Evolutionary conservation across 2,113 vertebrate genomes (phyloP).

Genomic region (Orientallactaga bullata): DNA sequence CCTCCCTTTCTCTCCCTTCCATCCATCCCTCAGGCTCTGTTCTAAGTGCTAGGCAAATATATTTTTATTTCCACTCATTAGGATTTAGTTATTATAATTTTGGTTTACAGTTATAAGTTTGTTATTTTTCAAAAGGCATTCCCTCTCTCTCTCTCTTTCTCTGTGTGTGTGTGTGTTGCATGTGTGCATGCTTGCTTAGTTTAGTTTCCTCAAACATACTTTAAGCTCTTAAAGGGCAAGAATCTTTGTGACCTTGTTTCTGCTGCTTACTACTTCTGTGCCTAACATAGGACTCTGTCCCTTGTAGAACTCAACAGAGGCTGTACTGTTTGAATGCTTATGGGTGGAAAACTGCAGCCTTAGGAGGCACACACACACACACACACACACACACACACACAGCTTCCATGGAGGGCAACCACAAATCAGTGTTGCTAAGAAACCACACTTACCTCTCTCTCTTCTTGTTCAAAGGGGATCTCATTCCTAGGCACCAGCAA

Average conservation of each 20-base stretch:
- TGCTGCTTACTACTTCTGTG: neutral
- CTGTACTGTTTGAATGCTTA: neutral
- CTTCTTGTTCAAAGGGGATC: slow-evolving; percentile 90
- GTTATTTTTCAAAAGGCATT: neutral
- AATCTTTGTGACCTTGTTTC: neutral
- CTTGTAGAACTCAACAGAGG: neutral
- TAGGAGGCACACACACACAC: neutral
- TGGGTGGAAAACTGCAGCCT: neutral
- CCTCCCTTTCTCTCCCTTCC: neutral
- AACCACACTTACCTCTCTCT: neutral
- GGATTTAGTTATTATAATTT: neutral
- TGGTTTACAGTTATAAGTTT: slow-evolving; percentile 13
- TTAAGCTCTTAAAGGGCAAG: neutral
- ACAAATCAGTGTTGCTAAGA: neutral
- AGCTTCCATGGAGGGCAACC: neutral
- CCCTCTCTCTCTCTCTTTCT: no score
- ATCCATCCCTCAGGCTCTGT: neutral
- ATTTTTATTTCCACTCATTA: neutral
- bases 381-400: no score
- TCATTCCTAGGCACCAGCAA: slow-evolving; percentile 97
- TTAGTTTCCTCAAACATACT: neutral
- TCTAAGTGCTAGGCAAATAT: neutral
- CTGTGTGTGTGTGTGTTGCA: no score
- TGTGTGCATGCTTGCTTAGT: neutral
- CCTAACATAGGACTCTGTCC: neutral